These are phyloP conservation scores for Timema cristinae DNA, from an alignment of 2,888 invertebrate species.

Conservation along the genomic window DNA sequence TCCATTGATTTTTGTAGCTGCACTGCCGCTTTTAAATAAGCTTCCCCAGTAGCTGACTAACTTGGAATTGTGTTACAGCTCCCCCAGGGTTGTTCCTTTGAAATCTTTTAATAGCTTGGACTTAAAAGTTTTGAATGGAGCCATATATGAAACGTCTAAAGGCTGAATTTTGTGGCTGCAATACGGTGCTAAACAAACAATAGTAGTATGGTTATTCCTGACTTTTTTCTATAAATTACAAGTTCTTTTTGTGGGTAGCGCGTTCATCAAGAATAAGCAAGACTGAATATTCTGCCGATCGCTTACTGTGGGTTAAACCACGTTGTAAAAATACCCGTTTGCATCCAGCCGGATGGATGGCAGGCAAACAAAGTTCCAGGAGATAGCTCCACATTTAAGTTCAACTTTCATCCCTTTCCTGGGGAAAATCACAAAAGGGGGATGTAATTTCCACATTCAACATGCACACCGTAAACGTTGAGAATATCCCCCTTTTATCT, in stretches of 20 bases:
- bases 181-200: constrained; percentile 35
- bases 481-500: too few relatives aligned
- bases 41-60: constrained; percentile 34
- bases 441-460: too few relatives aligned
- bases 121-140: constrained; percentile 38
- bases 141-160: constrained; percentile 38
- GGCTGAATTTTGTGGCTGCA: too few relatives aligned
- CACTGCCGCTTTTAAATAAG: constrained; percentile 36
- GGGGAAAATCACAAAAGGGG: too few relatives aligned
- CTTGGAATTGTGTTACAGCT: constrained; percentile 33
- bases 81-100: constrained; percentile 36
- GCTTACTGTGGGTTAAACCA: constrained; percentile 37
- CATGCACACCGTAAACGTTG: too few relatives aligned
- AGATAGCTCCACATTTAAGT: constrained; percentile 38
- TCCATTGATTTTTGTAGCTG: constrained; percentile 31
- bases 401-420: too few relatives aligned
- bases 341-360: constrained; percentile 39
- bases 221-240: constrained; percentile 38
- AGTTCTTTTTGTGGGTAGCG: constrained; percentile 37
- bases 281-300: constrained; percentile 35
- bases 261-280: constrained; percentile 41
- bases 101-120: constrained; percentile 37
- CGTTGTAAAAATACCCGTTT: constrained; percentile 33
- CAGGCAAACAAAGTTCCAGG: constrained; percentile 37
- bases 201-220: constrained; percentile 38